Base-by-base conservation (phyloP, 2,888 invertebrate species). In the Leptinotarsa juncta region DNA sequence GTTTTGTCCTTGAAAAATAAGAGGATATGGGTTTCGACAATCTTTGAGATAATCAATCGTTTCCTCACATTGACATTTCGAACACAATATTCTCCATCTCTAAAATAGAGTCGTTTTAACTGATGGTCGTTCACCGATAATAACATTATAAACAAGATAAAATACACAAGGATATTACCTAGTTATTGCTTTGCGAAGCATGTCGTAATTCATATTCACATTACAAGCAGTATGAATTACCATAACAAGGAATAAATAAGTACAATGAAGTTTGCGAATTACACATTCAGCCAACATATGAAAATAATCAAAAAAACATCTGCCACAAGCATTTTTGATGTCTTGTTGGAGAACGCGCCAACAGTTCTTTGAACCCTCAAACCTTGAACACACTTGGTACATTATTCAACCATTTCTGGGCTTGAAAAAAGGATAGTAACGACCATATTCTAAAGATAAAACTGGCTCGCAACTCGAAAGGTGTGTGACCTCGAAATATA, bases 401-500 rank as follows among this genome's bases (percentile, higher is more conserved):
- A 66, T 50, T 20, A 66, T 48, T 67, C 67, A 26, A 20, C 50
- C 51, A 26, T 50, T 51, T 67, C 53, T 20, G 66, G 50, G 26
- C 50, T 51, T 26, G 67, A 67, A 53, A 50, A 49, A 12, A 50
- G 23, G 23, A 50, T 49, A 66, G 48, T 66, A 20, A 14, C 66
- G 66, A 66, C 20, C 20, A 66, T 57, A 57, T 62, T 62, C 62
- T 62, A 62, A 62, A 68, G 68, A 68, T 55, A 53, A 68, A 68
- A 55, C 62, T 62, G 65, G 32, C 57, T 55, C 62, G 49, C 65
- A 67, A 65, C 72, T 49, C 72, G 66, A 65, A 65, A 75, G 73
- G 71, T 77, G 76, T 72, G 72, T 74, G 77, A 77, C 77, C 77
- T 77, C 77, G 74, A 77, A 77, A 76, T 67, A 55, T 72, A 72